Conservation (phyloP, 2,113 vertebrate genomes). For the Jacana jacana region DNA sequence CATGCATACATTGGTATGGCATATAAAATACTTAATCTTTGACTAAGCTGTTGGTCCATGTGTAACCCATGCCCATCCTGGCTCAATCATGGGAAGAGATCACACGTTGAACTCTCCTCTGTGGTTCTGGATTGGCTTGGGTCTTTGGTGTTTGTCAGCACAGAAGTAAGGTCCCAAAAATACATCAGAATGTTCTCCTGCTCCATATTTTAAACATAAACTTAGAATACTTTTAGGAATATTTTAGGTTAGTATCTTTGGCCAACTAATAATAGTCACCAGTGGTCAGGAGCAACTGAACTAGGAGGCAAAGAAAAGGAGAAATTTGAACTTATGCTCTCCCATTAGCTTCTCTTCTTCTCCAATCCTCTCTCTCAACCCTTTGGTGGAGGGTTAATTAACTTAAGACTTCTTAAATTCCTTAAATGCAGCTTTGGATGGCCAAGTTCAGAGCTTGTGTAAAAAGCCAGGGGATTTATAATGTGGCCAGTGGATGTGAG, state of each 20-base stretch:
- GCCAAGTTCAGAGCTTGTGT: neutral
- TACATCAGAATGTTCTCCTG: neutral
- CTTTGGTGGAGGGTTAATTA: neutral
- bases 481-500: neutral
- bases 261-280: neutral
- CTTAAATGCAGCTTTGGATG: neutral
- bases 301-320: neutral
- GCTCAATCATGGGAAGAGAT: neutral
- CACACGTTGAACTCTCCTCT: neutral
- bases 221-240: neutral
- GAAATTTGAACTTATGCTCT: neutral
- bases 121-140: neutral
- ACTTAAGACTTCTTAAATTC: neutral
- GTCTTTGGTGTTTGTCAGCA: neutral
- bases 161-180: neutral
- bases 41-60: neutral
- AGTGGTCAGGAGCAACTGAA: neutral
- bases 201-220: neutral
- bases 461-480: neutral
- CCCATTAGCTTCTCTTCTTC: neutral
- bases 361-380: neutral
- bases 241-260: neutral
- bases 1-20: neutral
- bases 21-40: neutral
- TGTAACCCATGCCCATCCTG: neutral